Evolutionary conservation across 2,797 vertebrate genomes (phyloP), one percentile per base, ranked within the genome.

Genomic region (Pangasius sanitwongsei): DNA sequence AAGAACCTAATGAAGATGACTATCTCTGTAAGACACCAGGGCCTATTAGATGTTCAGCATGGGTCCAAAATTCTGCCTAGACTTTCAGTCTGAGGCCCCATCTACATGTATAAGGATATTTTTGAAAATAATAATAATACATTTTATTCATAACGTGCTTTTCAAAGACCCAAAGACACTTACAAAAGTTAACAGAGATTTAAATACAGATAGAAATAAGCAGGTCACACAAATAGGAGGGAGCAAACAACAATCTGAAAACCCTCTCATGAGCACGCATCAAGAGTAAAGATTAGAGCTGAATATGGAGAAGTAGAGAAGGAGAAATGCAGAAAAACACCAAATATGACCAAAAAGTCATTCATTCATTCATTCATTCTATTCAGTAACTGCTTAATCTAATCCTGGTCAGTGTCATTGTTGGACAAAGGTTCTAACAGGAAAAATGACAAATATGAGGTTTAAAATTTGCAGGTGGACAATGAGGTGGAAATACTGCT

Each of bases 11-110:
- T 18, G 82, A 67, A 31, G 57, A 83, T 7, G 25, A 67, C 15
- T 67, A n/a, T 83, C 82, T 83, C 37, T 83, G 82, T 83, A 83
- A 83, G 82, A 48, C 25, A 44, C 44, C 37, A 37, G 31, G 18
- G 15, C 18, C 18, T 55, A 20, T 34, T 20, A 18, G 15, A 20
- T 55, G 2, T 55, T 55, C 28, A 59, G 78, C 16, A 7, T 18
- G 50, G 15, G 50, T 34, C n/a, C 34, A 31, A 34, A 55, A 31
- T 55, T 80, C 16, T 80, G 28, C 6, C 16, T 37, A 57, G 9
- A 34, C 20, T 11, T 81, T 81, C 7, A 37, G 41, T 77, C 74
- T 74, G 70, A 74, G 70, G 20, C 20, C 20, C 72, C 12, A 15
- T 50, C n/a, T 50, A 15, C 41, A 77, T 2, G 44, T 75, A n/a